Evolutionary conservation across 2,113 vertebrate genomes (phyloP).

Genomic region (Pimephales promelas): DNA sequence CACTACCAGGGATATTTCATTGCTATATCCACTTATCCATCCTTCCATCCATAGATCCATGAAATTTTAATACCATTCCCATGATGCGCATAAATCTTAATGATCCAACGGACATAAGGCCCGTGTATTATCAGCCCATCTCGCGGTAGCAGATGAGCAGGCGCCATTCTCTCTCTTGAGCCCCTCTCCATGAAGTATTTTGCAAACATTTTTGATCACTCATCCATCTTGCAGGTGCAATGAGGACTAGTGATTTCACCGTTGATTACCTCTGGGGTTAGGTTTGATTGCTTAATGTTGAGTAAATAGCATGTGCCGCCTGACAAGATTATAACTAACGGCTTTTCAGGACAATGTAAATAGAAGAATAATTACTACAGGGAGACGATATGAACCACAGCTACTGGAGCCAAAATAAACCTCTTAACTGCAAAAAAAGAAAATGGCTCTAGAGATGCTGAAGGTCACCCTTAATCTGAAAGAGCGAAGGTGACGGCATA

Average conservation of each 20-base stretch:
- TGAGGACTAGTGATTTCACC: constrained; percentile 70
- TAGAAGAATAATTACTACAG: constrained; percentile 66
- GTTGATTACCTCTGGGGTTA: constrained; percentile 74
- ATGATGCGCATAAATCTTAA: constrained; percentile 39
- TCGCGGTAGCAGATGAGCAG: neutral
- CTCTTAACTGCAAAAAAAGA: constrained; percentile 12
- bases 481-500: constrained; percentile 57
- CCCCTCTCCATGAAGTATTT: constrained; percentile 60
- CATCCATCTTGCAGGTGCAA: constrained; percentile 70
- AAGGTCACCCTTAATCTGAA: constrained; percentile 48
- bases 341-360: constrained; percentile 64
- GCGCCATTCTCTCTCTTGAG: constrained; percentile 5
- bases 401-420: constrained; percentile 35
- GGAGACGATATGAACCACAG: constrained; percentile 45
- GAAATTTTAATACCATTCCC: constrained; percentile 41
- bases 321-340: constrained; percentile 66
- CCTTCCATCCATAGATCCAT: constrained; percentile 19
- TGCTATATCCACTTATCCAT: constrained; percentile 25
- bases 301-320: constrained; percentile 66
- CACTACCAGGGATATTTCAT: constrained; percentile 15
- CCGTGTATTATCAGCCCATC: constrained; percentile 7
- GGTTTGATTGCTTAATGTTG: constrained; percentile 67
- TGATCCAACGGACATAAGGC: neutral
- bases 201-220: constrained; percentile 70
- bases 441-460: constrained; percentile 14